Evolutionary conservation across 2,888 invertebrate genomes (phyloP).

Genomic region (Caenorhabditis angaria): DNA sequence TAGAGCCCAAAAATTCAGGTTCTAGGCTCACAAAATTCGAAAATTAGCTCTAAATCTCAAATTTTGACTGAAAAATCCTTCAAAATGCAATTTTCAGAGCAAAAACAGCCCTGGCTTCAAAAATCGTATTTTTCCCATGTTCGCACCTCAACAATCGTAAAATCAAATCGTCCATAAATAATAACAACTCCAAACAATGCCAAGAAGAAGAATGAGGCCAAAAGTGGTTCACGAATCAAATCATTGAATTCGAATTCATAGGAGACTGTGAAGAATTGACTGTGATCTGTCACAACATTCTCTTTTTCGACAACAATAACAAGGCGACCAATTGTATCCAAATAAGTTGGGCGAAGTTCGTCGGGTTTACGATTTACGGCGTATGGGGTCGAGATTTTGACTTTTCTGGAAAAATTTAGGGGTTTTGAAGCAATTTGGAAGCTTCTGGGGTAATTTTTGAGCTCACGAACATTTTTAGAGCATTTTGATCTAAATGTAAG

Average conservation of each 20-base stretch:
- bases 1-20: no score
- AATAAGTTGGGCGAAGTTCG: constrained; percentile 86
- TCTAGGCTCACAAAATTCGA: no score
- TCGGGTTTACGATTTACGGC: constrained; percentile 81
- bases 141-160: constrained; percentile 81
- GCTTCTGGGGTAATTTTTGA: not conserved
- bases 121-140: not conserved
- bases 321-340: constrained; percentile 91
- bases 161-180: constrained; percentile 92
- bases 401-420: constrained; percentile 75
- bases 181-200: constrained; percentile 89
- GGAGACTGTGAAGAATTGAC: constrained; percentile 85
- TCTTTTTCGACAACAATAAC: constrained; percentile 84
- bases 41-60: no score
- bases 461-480: no score
- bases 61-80: no score
- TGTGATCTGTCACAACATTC: constrained; percentile 94
- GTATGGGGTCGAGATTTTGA: constrained; percentile 85
- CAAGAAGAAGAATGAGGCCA: constrained; percentile 88
- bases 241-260: constrained; percentile 87
- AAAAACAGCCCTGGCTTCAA: no score
- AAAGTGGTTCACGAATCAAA: constrained; percentile 90
- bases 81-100: no score
- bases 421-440: not conserved
- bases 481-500: no score